Evolutionary conservation across 2,113 vertebrate species (phyloP).

Genomic region (Hyaena hyaena): DNA sequence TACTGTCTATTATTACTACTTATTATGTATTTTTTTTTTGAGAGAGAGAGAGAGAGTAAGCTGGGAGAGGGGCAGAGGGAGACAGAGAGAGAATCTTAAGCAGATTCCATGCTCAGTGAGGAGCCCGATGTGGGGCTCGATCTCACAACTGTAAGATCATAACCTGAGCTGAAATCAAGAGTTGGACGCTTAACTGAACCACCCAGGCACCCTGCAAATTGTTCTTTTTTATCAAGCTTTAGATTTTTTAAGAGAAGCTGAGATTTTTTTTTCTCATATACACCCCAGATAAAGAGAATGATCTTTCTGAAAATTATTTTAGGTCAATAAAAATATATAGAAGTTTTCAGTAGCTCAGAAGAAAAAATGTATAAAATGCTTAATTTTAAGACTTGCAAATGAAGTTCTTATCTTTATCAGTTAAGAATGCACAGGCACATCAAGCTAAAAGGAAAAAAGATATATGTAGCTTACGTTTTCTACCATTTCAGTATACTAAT

Average conservation of each 20-base stretch:
- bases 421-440: neutral
- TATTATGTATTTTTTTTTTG: neutral
- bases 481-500: neutral
- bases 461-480: neutral
- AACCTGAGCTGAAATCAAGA: no score
- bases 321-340: constrained; percentile 32
- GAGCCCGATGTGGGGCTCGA: no score
- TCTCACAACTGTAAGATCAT: no score
- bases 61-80: no score
- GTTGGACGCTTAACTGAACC: no score
- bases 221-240: neutral
- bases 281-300: neutral
- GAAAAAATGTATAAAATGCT: neutral
- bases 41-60: no score
- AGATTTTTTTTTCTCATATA: neutral
- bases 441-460: neutral
- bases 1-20: neutral
- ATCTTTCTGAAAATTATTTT: constrained; percentile 47
- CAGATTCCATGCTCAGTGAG: no score
- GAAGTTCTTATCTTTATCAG: constrained; percentile 21
- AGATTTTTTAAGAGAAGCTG: neutral
- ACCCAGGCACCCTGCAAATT: no score
- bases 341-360: neutral
- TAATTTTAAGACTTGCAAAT: constrained; percentile 54
- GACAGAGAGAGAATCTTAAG: no score